Conservation (phyloP, 2,113 vertebrate genomes). For the Turnix velox region DNA sequence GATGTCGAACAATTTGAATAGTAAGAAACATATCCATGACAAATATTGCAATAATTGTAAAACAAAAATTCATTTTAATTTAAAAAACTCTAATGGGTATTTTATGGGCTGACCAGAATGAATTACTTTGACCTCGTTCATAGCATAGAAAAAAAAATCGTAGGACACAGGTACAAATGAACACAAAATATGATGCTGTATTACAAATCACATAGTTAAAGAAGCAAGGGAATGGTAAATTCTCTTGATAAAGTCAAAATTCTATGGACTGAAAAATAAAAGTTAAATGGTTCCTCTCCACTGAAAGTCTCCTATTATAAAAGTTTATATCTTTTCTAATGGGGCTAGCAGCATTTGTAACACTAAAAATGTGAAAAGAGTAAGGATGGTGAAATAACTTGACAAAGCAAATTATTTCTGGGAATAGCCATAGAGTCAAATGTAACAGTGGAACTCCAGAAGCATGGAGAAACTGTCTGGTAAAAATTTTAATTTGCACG, state of each 20-base stretch:
- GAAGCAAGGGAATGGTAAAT: not conserved
- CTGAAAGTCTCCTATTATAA: not conserved
- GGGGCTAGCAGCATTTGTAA: not conserved
- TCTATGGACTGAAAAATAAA: not conserved
- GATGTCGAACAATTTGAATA: not conserved
- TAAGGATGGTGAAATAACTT: not conserved
- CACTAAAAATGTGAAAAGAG: not conserved
- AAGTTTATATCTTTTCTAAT: not conserved
- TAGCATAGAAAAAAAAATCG: not conserved
- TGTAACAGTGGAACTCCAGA: not conserved
- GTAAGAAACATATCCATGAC: not conserved
- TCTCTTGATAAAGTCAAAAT: not conserved
- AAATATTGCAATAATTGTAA: not conserved
- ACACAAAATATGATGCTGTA: not conserved
- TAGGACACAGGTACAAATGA: not conserved
- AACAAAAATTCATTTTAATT: not conserved
- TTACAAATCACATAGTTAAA: not conserved
- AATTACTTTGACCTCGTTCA: not conserved
- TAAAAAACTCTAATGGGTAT: not conserved
- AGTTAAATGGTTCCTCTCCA: slow-evolving; percentile 12
- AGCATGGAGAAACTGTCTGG: not conserved
- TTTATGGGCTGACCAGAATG: not conserved
- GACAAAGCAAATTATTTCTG: not conserved
- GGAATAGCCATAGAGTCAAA: not conserved
- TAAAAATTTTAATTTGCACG: not conserved